phyloP scores from a whole-genome alignment of 1,140 invertebrate species.

The Tyrophagus putrescentiae region DNA sequence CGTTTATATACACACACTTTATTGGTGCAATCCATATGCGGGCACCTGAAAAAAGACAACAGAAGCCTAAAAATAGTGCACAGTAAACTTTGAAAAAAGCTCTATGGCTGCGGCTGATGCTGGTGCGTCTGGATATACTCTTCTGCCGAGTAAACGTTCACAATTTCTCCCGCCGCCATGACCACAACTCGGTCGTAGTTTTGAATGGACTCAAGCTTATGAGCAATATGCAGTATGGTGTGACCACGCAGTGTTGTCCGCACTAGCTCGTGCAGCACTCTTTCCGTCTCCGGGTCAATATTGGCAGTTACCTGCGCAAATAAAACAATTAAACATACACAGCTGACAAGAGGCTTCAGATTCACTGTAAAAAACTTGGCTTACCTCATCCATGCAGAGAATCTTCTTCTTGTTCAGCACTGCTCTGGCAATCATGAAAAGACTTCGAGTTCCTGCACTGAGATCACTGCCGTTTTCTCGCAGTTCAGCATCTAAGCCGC shows the following conservation, averaged over 20 bases:
- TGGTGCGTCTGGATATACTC: constrained; percentile 42
- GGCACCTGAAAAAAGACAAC: too few relatives aligned
- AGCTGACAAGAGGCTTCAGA: too few relatives aligned
- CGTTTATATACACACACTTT: too few relatives aligned
- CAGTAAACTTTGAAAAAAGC: neutral
- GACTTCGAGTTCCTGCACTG: constrained; percentile 53
- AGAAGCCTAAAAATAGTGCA: neutral
- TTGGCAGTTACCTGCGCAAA: constrained; percentile 58
- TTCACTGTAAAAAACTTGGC: too few relatives aligned
- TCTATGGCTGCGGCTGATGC: neutral
- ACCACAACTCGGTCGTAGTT: constrained; percentile 26
- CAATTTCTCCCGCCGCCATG: constrained; percentile 43
- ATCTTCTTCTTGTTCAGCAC: constrained; percentile 48
- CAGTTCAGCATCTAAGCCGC: constrained; percentile 14
- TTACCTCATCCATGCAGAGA: constrained; percentile 55
- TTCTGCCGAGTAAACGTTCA: constrained; percentile 76
- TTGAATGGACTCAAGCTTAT: constrained; percentile 34
- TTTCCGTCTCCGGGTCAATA: constrained; percentile 54
- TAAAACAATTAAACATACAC: too few relatives aligned
- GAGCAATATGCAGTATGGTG: constrained; percentile 33
- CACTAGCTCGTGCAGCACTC: constrained; percentile 33
- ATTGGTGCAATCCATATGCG: too few relatives aligned
- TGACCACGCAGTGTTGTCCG: constrained; percentile 12
- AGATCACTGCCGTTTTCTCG: constrained; percentile 42
- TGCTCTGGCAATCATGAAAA: constrained; percentile 55